Base-by-base conservation (phyloP, 2,888 invertebrate species). In the Eupithecia exiguata region DNA sequence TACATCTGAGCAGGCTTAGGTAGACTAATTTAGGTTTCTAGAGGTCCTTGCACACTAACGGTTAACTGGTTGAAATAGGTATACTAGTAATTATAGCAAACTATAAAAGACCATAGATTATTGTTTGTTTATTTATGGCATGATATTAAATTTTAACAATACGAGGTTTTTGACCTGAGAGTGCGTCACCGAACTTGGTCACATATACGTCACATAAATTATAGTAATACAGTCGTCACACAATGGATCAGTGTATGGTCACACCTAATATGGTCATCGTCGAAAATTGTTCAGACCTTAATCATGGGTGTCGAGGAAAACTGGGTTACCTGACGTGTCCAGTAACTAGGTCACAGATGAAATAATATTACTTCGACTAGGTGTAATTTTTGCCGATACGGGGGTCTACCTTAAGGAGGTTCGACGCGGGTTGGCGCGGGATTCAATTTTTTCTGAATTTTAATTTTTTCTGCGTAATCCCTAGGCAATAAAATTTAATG, bases 221-320 rank as follows among this genome's bases (percentile, higher is more conserved):
- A 35, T 25, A 38, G 21, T 49, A 46, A 65, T 14, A 61, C 71
- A 67, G 35, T 46, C 71, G 68, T 71, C 46, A 72, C 46, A 72
- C 72, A 69, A 72, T 72, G 72, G 72, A 69, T 72, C 65, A 49
- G 63, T 53, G 40, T 38, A 53, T 38, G 40, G 16, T 25, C 30
- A 43, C 61, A 36, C 72, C 66, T 58, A 40, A 65, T 43, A 70
- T 69, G 65, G 74, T 16, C 43, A 70, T 70, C 69, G 49, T 35
- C 66, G 71, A 71, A 80, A 78, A 81, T 53, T 79, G 79, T 72
- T 72, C 9, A 65, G 16, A 53, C 63, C 68, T 72, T 72, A 70
- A 62, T 62, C 62, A 62, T 35, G 30, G 18, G 18, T 16, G 35
- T 30, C 30, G 18, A 62, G 16, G 62, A 62, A 30, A 62, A 35